phyloP scores from a whole-genome alignment of 1,140 invertebrate species.

The Orius insidiosus region DNA sequence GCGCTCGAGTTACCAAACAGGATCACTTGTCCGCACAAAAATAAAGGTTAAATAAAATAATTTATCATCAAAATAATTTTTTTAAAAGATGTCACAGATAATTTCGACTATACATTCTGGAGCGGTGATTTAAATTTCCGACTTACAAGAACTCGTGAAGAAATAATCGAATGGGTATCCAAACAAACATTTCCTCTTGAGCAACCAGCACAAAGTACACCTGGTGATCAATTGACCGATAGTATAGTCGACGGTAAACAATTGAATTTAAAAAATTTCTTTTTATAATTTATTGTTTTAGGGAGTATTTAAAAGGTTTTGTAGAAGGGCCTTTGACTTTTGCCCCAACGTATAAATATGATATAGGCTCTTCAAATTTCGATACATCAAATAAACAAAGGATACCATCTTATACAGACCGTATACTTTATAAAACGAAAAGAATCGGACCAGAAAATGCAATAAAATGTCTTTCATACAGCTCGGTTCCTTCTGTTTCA shows the following conservation, averaged over 20 bases:
- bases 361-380: constrained; percentile 72
- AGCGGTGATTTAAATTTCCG: constrained; percentile 89
- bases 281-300: constrained; percentile 7
- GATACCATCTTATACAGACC: constrained; percentile 80
- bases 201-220: constrained; percentile 42
- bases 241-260: constrained; percentile 23
- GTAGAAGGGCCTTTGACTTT: constrained; percentile 78
- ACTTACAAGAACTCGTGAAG: constrained; percentile 53
- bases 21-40: constrained; percentile 53
- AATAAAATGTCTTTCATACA: constrained; percentile 56
- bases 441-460: constrained; percentile 10
- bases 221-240: constrained; percentile 37
- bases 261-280: constrained; percentile 1
- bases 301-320: constrained; percentile 58
- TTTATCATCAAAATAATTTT: too few species aligned
- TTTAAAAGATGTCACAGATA: constrained; percentile 58
- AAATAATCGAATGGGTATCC: constrained; percentile 57
- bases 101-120: constrained; percentile 89
- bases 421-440: constrained; percentile 60
- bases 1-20: constrained; percentile 73
- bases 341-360: constrained; percentile 89
- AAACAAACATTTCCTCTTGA: constrained; percentile 45
- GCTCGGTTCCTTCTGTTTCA: constrained; percentile 66
- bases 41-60: constrained; percentile 37
- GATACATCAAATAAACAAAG: constrained; percentile 78